These are phyloP conservation scores for Zootermopsis nevadensis DNA, from an alignment of 2,888 invertebrate genomes.

Conservation along the genomic window DNA sequence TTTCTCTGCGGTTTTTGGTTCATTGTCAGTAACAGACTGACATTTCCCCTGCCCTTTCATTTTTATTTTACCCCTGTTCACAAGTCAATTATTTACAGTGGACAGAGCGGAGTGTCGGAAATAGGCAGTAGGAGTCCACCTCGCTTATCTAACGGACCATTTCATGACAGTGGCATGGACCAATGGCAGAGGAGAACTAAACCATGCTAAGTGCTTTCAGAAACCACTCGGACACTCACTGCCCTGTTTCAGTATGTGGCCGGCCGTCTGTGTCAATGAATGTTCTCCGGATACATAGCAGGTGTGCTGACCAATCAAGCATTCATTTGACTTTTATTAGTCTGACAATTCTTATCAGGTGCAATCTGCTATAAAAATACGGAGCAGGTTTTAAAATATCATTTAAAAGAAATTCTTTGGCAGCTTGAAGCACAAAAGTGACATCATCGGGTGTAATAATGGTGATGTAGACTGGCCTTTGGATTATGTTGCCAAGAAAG, in stretches of 20 bases:
- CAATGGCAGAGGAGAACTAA: neutral
- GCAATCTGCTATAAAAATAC: neutral
- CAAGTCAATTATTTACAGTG: conserved; percentile 11
- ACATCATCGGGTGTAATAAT: too few species aligned
- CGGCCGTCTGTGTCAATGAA: conserved; percentile 15
- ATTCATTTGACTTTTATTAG: conserved; percentile 13
- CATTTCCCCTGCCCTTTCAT: neutral
- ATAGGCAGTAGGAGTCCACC: too few species aligned
- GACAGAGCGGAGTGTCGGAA: neutral
- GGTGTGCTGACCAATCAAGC: neutral
- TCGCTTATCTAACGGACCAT: conserved; percentile 12
- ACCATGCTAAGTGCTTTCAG: conserved; percentile 8
- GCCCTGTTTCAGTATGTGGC: neutral
- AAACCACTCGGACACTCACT: neutral
- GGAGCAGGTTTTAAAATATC: neutral
- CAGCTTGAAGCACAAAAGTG: neutral
- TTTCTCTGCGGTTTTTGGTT: neutral
- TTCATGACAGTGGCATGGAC: neutral
- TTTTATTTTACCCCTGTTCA: neutral
- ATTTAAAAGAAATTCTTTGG: neutral
- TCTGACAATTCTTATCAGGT: neutral
- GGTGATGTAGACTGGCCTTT: too few species aligned
- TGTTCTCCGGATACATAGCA: neutral
- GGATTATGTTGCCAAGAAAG: too few species aligned
- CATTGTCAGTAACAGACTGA: neutral